Evolutionary conservation across 1,140 invertebrate genomes (phyloP).

Genomic region (Neodiprion virginianus): DNA sequence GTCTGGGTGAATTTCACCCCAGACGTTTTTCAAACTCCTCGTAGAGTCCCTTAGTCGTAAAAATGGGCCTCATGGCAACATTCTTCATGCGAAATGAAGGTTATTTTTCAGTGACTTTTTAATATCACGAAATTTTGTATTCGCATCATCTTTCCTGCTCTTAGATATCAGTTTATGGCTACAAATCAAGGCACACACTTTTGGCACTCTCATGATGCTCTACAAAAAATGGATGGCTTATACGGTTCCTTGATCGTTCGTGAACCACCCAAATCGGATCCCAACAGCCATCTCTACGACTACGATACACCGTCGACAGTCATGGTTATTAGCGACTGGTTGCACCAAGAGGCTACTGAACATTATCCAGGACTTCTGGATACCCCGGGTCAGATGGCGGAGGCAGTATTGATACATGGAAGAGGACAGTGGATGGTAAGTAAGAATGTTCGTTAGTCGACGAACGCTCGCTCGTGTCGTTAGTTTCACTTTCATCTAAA

Average conservation of each 20-base stretch:
- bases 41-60: too few species aligned
- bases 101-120: neutral
- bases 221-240: slow-evolving; percentile 42
- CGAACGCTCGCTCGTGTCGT: slow-evolving; percentile 61
- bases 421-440: slow-evolving; percentile 67
- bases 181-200: slow-evolving; percentile 59
- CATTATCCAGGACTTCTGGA: slow-evolving; percentile 80
- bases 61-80: too few species aligned
- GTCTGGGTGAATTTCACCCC: too few species aligned
- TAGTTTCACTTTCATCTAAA: slow-evolving; percentile 38
- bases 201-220: slow-evolving; percentile 59
- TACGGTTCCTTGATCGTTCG: slow-evolving; percentile 33
- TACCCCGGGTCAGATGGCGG: slow-evolving; percentile 76
- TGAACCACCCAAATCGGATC: slow-evolving; percentile 21
- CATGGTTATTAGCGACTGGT: slow-evolving; percentile 80
- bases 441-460: slow-evolving; percentile 53
- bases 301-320: slow-evolving; percentile 65
- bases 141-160: too few species aligned
- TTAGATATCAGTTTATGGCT: slow-evolving; percentile 50
- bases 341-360: slow-evolving; percentile 69
- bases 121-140: too few species aligned
- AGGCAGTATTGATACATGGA: slow-evolving; percentile 78
- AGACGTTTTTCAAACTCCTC: too few species aligned
- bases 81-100: too few species aligned
- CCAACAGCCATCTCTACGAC: slow-evolving; percentile 43